Evolutionary conservation across 2,797 vertebrate genomes (phyloP), one percentile per base, ranked within the genome.

Genomic region (Morelia viridis): DNA sequence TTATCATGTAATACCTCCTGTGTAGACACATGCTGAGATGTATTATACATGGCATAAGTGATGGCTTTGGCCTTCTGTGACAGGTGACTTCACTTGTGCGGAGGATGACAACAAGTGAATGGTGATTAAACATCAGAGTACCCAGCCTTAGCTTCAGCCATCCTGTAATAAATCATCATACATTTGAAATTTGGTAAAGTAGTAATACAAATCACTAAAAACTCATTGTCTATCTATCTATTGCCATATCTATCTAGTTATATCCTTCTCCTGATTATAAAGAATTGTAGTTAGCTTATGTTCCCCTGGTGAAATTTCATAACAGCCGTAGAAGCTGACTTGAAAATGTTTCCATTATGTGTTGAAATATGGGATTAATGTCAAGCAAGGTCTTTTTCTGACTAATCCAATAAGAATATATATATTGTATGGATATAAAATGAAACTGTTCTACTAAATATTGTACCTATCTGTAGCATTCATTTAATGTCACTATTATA

Each of bases 131-230:
- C 95, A 93, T 92, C 61, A 11, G 84, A 64, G 93, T 90, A 90
- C 87, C 92, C 87, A 93, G 89, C 93, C 93, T 94, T 94, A 93
- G 68, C 95, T 93, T 84, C 89, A 97, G 88, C 93, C 94, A 90
- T 96, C 90, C 93, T 84, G 93, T 93, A 94, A 94, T 97, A 97
- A 96, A 94, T 96, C 94, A 65, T 64, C 92, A 92, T 94, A 96
- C 95, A 93, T 93, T 95, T 92, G 90, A 90, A 94, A 96, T 97
- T 96, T 96, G 96, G 94, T 96, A 96, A 96, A 95, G 85, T 88
- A 94, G 87, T 91, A 95, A 85, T 92, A 58, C 89, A 92, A 94
- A 94, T 89, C 92, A 95, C 94, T 93, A 96, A 95, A 95, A 96
- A 53, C 24, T 61, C 84, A 88, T 62, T 94, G 93, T 92, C 90